Evolutionary conservation across 64 coral and sea anemone species (phyloP).

Genomic region (Montipora sp.): DNA sequence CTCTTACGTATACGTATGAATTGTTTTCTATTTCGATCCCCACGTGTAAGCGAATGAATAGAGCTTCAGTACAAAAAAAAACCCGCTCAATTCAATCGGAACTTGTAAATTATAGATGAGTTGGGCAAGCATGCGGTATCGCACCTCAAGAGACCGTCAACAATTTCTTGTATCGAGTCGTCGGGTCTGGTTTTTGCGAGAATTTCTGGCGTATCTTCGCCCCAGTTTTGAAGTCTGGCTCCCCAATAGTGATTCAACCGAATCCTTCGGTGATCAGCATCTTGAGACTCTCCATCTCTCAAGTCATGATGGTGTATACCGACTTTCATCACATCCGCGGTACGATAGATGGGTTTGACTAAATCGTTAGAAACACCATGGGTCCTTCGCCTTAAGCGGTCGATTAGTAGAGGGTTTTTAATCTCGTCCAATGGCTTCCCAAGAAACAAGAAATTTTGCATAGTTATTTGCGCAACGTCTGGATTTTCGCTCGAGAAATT

Average conservation of each 20-base stretch:
- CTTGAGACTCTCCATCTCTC: not conserved
- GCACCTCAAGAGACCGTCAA: not conserved
- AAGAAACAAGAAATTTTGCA: conserved; percentile 84
- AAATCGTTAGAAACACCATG: conserved; percentile 63
- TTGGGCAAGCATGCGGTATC: not conserved
- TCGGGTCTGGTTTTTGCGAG: conserved; percentile 60
- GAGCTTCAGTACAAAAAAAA: not conserved
- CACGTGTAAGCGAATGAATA: not conserved
- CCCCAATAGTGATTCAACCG: conserved; percentile 87
- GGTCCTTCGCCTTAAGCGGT: conserved; percentile 69
- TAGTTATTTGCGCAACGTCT: conserved; percentile 65
- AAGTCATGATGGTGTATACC: conserved; percentile 75
- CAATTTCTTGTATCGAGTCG: conserved; percentile 27
- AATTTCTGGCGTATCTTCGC: conserved; percentile 77
- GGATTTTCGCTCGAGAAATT: conserved; percentile 27
- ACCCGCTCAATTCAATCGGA: conserved; percentile 26
- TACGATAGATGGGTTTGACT: conserved; percentile 86
- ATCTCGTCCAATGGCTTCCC: conserved; percentile 78
- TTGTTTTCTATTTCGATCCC: not conserved
- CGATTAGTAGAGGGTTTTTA: conserved; percentile 53
- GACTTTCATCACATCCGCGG: conserved; percentile 9
- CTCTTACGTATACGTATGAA: not conserved
- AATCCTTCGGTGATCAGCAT: conserved; percentile 16
- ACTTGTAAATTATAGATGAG: conserved; percentile 25
- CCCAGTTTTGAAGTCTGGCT: conserved; percentile 76